A percentile compares a stretch with the other conserved stretches of the same genome.
These are phyloP conservation scores for Crossocerus cetratus DNA, from an alignment of 2,888 invertebrate species.

Conservation along the genomic window DNA sequence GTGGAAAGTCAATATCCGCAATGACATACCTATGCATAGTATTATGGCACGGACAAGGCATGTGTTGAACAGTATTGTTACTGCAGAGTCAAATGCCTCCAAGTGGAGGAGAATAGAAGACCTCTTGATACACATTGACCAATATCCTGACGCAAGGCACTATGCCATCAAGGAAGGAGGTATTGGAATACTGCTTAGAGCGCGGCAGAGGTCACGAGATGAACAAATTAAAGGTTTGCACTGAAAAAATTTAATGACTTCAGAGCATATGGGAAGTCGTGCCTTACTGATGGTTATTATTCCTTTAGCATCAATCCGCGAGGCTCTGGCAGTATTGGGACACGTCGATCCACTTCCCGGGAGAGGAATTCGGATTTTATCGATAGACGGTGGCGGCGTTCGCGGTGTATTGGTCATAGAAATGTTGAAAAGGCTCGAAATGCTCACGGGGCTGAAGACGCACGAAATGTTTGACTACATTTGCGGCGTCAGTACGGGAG, in stretches of 20 bases:
- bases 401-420: slow-evolving; percentile 92
- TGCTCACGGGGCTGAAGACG: slow-evolving; percentile 82
- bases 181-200: slow-evolving; percentile 81
- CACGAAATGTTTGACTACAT: slow-evolving; percentile 92
- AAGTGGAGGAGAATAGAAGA: slow-evolving; percentile 83
- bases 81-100: slow-evolving; percentile 80
- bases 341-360: slow-evolving; percentile 83
- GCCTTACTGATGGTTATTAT: not conserved
- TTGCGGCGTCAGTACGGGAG: slow-evolving; percentile 90
- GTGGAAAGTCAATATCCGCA: slow-evolving; percentile 76
- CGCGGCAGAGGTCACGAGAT: slow-evolving; percentile 77
- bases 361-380: slow-evolving; percentile 87
- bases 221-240: slow-evolving; percentile 68
- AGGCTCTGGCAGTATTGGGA: slow-evolving; percentile 86
- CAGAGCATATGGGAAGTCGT: slow-evolving; percentile 55
- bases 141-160: slow-evolving; percentile 86
- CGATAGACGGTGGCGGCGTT: slow-evolving; percentile 95
- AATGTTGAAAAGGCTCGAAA: slow-evolving; percentile 87
- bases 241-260: not conserved
- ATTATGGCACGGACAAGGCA: slow-evolving; percentile 83
- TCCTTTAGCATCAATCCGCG: slow-evolving; percentile 70
- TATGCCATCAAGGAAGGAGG: slow-evolving; percentile 87
- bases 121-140: slow-evolving; percentile 84
- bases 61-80: slow-evolving; percentile 81
- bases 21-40: slow-evolving; percentile 78